Percentiles rank a stretch among this genome's conserved stretches.
phyloP scores from a whole-genome alignment of 2,888 invertebrate genomes.

The Ernsta delagoae region DNA sequence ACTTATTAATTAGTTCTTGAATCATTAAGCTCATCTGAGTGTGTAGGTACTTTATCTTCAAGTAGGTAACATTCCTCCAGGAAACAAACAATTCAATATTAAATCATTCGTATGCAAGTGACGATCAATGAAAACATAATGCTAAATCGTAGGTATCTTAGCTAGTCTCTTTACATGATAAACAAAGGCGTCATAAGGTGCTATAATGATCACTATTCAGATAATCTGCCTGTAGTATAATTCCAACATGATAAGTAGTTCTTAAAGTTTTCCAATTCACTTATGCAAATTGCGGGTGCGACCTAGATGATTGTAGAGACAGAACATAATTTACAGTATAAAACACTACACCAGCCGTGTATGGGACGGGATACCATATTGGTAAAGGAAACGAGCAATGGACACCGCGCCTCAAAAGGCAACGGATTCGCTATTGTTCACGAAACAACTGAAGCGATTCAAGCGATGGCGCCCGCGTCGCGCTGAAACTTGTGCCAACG shows the following conservation, averaged over 20 bases:
- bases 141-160: background rate
- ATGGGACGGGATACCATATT: conserved; percentile 46
- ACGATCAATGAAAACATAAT: conserved; percentile 17
- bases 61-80: no score
- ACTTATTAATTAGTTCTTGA: no score
- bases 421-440: conserved; percentile 55
- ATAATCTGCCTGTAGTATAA: background rate
- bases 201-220: background rate
- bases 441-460: conserved; percentile 34
- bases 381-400: conserved; percentile 60
- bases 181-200: conserved; percentile 18
- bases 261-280: conserved; percentile 16
- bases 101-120: background rate
- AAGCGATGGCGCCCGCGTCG: conserved; percentile 26
- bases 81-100: conserved; percentile 1
- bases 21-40: no score
- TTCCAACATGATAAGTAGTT: background rate
- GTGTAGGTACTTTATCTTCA: no score
- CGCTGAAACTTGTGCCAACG: conserved; percentile 39
- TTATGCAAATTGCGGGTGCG: conserved; percentile 27
- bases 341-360: conserved; percentile 49
- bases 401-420: conserved; percentile 49
- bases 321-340: conserved; percentile 54
- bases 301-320: conserved; percentile 36
- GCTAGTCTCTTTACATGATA: background rate